Percentiles rank a stretch among this genome's conserved stretches.
Conservation (phyloP, 1,140 invertebrate genomes). For the Drosophila kikkawai region DNA sequence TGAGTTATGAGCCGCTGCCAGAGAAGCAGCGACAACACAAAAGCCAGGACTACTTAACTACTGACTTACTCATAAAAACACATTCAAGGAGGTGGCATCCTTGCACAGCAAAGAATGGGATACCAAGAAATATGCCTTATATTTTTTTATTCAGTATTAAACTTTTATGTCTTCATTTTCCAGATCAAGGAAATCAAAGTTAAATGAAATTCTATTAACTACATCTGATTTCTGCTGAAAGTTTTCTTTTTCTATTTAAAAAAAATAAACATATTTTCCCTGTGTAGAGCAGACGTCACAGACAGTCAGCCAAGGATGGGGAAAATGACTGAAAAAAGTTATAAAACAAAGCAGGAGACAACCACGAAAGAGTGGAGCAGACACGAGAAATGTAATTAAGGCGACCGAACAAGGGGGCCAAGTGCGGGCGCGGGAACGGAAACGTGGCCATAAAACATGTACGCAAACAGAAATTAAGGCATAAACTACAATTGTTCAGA, state of each 20-base stretch:
- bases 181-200: neutral
- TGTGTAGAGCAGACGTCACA: constrained; percentile 32
- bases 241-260: neutral
- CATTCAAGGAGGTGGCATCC: constrained; percentile 18
- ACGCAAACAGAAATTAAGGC: constrained; percentile 64
- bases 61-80: constrained; percentile 14
- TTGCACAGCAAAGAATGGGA: neutral
- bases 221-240: too few relatives aligned
- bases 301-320: constrained; percentile 8
- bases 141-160: neutral
- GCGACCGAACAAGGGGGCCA: constrained; percentile 32
- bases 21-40: constrained; percentile 10
- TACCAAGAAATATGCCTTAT: too few relatives aligned
- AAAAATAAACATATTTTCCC: constrained; percentile 13
- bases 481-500: constrained; percentile 69
- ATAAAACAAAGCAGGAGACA: constrained; percentile 38
- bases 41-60: constrained; percentile 29
- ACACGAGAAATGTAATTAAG: constrained; percentile 71
- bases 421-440: neutral
- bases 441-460: constrained; percentile 44
- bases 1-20: constrained; percentile 62
- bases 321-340: constrained; percentile 24
- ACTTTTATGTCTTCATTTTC: neutral
- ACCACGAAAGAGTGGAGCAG: constrained; percentile 45
- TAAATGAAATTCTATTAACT: neutral